Conservation (phyloP, 2,888 invertebrate species). For the Drosophila phalerata region DNA sequence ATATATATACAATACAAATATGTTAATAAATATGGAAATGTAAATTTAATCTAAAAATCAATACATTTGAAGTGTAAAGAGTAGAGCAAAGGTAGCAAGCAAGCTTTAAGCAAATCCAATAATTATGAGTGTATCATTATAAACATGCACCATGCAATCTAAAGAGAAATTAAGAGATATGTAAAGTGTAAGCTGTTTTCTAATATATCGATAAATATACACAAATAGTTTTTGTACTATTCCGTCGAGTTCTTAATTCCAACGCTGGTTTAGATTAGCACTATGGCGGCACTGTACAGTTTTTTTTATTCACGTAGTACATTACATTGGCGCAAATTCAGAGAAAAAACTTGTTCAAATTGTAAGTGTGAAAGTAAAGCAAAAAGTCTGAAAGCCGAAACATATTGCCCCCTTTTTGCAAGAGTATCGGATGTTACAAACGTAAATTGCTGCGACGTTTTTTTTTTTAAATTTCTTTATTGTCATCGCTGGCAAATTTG, state of each 20-base stretch:
- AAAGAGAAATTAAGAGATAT: not conserved
- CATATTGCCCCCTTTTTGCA: too few species aligned
- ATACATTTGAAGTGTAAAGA: not conserved
- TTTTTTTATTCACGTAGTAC: too few species aligned
- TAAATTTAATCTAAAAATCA: not conserved
- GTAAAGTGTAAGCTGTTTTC: not conserved
- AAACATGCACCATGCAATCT: not conserved
- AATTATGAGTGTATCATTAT: not conserved
- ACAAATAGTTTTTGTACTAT: constrained; percentile 27
- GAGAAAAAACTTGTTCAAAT: too few species aligned
- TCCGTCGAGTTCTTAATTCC: constrained; percentile 27
- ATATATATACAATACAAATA: not conserved
- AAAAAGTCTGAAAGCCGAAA: too few species aligned
- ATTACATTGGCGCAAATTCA: too few species aligned
- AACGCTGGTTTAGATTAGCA: constrained; percentile 11
- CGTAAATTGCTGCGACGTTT: too few species aligned
- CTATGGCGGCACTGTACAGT: too few species aligned
- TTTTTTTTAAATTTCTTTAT: too few species aligned
- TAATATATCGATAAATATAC: not conserved
- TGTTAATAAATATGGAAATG: not conserved
- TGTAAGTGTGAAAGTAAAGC: too few species aligned
- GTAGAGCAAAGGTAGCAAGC: not conserved
- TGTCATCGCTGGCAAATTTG: too few species aligned
- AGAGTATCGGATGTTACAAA: too few species aligned
- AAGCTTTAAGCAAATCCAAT: not conserved